These are phyloP conservation scores for Scrobipalpa costella DNA, from an alignment of 2,888 invertebrate genomes.

Conservation along the genomic window DNA sequence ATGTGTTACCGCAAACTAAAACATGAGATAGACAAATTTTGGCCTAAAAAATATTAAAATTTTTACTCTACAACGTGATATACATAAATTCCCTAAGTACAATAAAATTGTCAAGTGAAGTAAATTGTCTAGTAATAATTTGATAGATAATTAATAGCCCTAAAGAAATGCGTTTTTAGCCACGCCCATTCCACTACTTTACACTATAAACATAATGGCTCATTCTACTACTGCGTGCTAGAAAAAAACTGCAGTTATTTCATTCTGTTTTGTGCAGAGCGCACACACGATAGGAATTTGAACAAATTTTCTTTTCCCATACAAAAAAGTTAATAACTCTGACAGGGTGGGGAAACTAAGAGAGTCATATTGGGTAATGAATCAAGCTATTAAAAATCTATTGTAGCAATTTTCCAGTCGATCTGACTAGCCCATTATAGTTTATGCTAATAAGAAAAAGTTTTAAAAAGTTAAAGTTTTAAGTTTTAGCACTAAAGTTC, in stretches of 20 bases:
- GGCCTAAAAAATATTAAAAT: not conserved
- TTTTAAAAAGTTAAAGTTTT: too few relatives aligned
- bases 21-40: not conserved
- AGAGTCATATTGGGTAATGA: too few relatives aligned
- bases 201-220: not conserved
- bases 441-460: too few relatives aligned
- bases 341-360: too few relatives aligned
- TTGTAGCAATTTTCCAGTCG: too few relatives aligned
- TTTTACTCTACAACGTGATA: not conserved
- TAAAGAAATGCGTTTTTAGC: not conserved
- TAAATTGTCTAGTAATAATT: not conserved
- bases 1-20: constrained; percentile 26
- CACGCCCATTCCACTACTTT: not conserved
- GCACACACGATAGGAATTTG: too few relatives aligned
- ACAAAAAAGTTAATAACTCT: too few relatives aligned
- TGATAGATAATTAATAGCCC: not conserved
- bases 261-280: too few relatives aligned
- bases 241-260: not conserved
- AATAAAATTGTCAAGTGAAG: not conserved
- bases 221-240: not conserved
- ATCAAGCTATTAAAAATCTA: too few relatives aligned
- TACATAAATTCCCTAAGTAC: not conserved
- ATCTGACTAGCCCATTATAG: too few relatives aligned
- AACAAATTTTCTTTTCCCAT: too few relatives aligned
- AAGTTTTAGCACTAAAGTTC: not conserved